Conservation (phyloP, 2,888 invertebrate species). For the Glaucopsyche alexis region DNA sequence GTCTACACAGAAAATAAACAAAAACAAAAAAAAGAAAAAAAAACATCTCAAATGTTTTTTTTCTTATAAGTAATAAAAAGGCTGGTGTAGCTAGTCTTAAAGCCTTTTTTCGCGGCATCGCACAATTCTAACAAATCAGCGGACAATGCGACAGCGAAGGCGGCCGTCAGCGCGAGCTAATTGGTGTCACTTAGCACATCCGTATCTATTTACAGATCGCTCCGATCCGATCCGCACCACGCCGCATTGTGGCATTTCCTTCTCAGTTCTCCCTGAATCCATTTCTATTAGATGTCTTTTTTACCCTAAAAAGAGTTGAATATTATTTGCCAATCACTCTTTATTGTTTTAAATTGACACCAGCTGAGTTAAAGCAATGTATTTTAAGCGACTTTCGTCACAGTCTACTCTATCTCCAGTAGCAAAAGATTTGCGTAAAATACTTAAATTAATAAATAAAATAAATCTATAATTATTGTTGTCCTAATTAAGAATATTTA, state of each 20-base stretch:
- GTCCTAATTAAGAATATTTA: too few species aligned
- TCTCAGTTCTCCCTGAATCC: not conserved
- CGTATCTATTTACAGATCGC: slow-evolving; percentile 40
- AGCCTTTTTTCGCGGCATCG: not conserved
- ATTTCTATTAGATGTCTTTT: not conserved
- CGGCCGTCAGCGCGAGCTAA: slow-evolving; percentile 45
- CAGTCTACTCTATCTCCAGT: not conserved
- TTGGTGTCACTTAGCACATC: slow-evolving; percentile 55
- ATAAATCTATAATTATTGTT: too few species aligned
- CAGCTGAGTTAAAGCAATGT: too few species aligned
- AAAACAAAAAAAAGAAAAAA: too few species aligned
- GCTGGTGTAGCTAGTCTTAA: too few species aligned
- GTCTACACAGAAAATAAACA: too few species aligned
- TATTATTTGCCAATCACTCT: not conserved
- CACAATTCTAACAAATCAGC: not conserved
- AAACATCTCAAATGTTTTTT: too few species aligned
- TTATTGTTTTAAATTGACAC: too few species aligned
- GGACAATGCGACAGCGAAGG: slow-evolving; percentile 8
- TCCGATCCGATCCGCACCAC: slow-evolving; percentile 43
- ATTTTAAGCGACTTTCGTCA: too few species aligned
- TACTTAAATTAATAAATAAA: too few species aligned
- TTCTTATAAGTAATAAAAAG: too few species aligned
- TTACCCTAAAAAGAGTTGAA: slow-evolving; percentile 35
- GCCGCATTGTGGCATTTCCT: slow-evolving; percentile 42
- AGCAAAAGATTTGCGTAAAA: too few species aligned